Evolutionary conservation across 1,140 invertebrate genomes (phyloP).

Genomic region (Euschistus heros): DNA sequence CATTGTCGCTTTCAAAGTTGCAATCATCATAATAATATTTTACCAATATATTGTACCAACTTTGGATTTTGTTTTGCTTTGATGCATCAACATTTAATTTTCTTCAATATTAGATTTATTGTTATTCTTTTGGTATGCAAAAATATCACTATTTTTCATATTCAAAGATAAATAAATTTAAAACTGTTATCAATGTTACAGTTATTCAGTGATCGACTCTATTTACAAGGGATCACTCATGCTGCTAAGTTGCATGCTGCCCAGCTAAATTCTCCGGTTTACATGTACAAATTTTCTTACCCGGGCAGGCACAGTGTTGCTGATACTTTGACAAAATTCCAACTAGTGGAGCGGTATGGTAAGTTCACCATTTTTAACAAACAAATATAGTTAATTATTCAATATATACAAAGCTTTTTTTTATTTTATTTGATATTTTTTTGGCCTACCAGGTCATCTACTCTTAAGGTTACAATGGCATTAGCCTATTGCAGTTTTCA

Average conservation of each 20-base stretch:
- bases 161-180: background rate
- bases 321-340: background rate
- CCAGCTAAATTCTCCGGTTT: background rate
- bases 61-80: too few species aligned
- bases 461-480: background rate
- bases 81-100: too few species aligned
- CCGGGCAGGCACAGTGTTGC: background rate
- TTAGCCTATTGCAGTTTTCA: background rate
- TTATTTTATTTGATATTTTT: background rate
- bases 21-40: too few species aligned
- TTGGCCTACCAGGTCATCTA: background rate
- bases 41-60: too few species aligned
- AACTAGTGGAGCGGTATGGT: background rate
- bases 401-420: background rate
- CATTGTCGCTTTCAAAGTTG: too few species aligned
- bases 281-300: slow-evolving; percentile 2
- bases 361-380: background rate
- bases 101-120: background rate
- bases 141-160: background rate
- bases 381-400: background rate
- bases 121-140: background rate
- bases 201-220: background rate
- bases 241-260: background rate
- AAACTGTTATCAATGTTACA: background rate
- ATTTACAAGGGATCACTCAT: background rate